Evolutionary conservation across 2,888 invertebrate species (phyloP), one percentile per base, ranked within the genome.

Genomic region (Xylophagus ater): DNA sequence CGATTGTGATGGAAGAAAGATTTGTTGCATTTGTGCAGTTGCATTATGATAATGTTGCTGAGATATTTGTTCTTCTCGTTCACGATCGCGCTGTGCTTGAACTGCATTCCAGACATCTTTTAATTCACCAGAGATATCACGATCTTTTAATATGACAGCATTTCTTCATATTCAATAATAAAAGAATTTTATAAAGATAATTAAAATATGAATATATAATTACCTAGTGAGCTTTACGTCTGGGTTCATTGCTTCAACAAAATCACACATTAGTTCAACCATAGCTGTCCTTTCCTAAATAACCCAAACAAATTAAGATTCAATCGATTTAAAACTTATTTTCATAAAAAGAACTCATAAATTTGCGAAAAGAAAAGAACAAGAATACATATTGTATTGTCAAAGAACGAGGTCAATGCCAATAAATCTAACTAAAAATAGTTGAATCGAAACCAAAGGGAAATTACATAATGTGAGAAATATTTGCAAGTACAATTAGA

Each of bases 41-140:
- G n/a, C n/a, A 7, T 7, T 8, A 33, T 21, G 23, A 7, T 23
- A 9, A n/a, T n/a, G 25, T n/a, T 17, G 18, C 10, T 15, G 29
- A 23, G 61, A 42, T 48, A 63, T 56, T 53, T 62, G 62, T 38
- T 63, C 62, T 38, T 63, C 62, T 5, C 62, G 56, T 45, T 63
- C 62, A 5, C 62, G 56, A 51, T 63, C 62, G n/a, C 62, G 53
- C 46, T 63, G 62, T 8, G 60, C 62, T 48, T 80, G 78, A 3
- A 81, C 78, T 1, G 77, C 76, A 13, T 75, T 73, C 81, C 81
- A 81, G 2, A 81, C 76, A 54, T 81, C 80, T 55, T 81, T 81
- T 15, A 81, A 59, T 56, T 81, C 81, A 0, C 81, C 81, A 0
- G 78, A 76, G 43, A 81, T 67, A 56, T 81, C 81, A 17, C 78